Conservation (phyloP, 2,797 vertebrate species). For the Sebastolobus altivelis region DNA sequence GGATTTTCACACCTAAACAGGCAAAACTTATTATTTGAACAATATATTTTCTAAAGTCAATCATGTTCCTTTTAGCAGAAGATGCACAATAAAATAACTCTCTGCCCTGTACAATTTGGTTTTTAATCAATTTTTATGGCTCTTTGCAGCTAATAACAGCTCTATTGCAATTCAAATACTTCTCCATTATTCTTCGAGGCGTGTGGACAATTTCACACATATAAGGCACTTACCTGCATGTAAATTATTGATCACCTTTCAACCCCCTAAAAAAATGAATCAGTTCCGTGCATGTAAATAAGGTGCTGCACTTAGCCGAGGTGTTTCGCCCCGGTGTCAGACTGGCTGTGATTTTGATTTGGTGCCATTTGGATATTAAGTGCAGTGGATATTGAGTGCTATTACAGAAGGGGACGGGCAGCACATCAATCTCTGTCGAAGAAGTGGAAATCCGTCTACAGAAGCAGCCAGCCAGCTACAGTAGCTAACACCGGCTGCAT, state of each 20-base stretch:
- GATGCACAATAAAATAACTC: constrained; percentile 32
- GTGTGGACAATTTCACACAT: constrained; percentile 61
- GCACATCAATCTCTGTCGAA: constrained; percentile 79
- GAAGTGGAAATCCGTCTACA: constrained; percentile 65
- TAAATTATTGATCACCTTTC: constrained; percentile 74
- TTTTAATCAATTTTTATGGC: constrained; percentile 51
- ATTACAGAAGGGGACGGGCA: constrained; percentile 59
- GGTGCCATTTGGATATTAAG: constrained; percentile 80
- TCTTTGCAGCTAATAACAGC: constrained; percentile 57
- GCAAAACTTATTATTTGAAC: constrained; percentile 35
- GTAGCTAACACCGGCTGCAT: constrained; percentile 46
- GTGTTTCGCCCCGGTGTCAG: constrained; percentile 52
- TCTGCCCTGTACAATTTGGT: constrained; percentile 42
- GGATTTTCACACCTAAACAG: constrained; percentile 38
- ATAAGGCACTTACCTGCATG: constrained; percentile 64
- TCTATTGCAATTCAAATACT: constrained; percentile 48
- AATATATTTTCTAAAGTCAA: constrained; percentile 38
- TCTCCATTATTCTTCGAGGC: constrained; percentile 56
- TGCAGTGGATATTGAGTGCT: constrained; percentile 73
- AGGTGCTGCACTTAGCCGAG: constrained; percentile 54
- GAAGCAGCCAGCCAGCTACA: constrained; percentile 48
- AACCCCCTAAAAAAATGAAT: constrained; percentile 48
- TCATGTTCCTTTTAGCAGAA: constrained; percentile 30
- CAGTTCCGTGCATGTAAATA: constrained; percentile 70
- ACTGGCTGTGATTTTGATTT: constrained; percentile 70